Conservation (phyloP, 64 coral and sea anemone genomes). For the Trachythela sp. region DNA sequence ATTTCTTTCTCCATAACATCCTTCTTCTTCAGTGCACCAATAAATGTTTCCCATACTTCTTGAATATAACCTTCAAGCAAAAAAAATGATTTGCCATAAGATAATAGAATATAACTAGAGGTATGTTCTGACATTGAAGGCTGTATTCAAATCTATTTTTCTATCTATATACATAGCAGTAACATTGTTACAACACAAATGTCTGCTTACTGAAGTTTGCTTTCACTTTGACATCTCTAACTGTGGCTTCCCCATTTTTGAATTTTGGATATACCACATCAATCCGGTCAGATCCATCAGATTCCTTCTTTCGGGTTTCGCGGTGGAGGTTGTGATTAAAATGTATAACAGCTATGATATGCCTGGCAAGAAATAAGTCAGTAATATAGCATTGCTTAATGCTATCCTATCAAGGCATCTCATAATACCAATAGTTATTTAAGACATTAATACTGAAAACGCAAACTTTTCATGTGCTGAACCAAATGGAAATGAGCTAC, state of each 20-base stretch:
- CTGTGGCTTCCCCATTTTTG: conserved; percentile 1
- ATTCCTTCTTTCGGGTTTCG: not conserved
- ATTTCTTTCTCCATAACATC: not conserved
- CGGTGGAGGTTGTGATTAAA: not conserved
- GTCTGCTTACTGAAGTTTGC: not conserved
- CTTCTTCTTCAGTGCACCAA: not conserved
- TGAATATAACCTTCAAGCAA: conserved; percentile 13
- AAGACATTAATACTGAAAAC: too few relatives aligned
- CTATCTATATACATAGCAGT: too few relatives aligned
- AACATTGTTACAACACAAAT: too few relatives aligned
- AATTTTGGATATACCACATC: not conserved
- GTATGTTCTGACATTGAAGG: too few relatives aligned
- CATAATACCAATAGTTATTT: not conserved
- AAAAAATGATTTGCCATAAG: too few relatives aligned
- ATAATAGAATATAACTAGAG: too few relatives aligned
- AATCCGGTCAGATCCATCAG: not conserved
- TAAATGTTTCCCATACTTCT: not conserved
- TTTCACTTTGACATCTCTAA: conserved; percentile 1
- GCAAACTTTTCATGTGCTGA: too few relatives aligned
- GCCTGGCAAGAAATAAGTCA: not conserved
- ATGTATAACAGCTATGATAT: not conserved
- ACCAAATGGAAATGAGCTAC: too few relatives aligned
- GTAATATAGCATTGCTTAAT: not conserved
- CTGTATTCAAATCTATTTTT: too few relatives aligned
- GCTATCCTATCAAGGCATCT: not conserved